Evolutionary conservation across 2,888 invertebrate genomes (phyloP).

Genomic region (Silvanus unidentatus): DNA sequence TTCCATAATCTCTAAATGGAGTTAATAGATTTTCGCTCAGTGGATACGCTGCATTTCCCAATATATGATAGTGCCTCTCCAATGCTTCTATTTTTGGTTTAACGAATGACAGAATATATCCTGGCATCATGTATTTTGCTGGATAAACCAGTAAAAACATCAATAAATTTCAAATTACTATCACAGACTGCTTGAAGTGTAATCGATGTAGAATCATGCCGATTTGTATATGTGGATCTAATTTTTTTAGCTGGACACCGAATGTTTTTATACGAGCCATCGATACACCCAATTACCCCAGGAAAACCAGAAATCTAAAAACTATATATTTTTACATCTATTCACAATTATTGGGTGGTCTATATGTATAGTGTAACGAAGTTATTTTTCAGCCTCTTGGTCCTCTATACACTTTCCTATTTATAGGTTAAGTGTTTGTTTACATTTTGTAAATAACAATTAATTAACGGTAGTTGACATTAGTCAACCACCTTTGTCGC

Average conservation of each 20-base stretch:
- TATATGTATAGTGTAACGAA: too few species aligned
- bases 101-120: too few species aligned
- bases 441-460: too few species aligned
- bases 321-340: too few species aligned
- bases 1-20: conserved; percentile 1
- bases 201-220: conserved; percentile 26
- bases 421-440: too few species aligned
- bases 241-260: conserved; percentile 31
- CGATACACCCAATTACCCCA: conserved; percentile 22
- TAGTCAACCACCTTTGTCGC: too few species aligned
- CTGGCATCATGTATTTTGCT: not conserved
- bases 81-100: not conserved
- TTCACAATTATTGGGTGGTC: too few species aligned
- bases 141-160: conserved; percentile 1
- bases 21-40: not conserved
- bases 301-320: conserved; percentile 18
- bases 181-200: conserved; percentile 34
- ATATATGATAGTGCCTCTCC: not conserved
- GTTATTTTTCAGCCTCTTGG: too few species aligned
- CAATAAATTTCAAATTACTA: conserved; percentile 4
- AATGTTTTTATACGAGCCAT: conserved; percentile 23
- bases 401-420: too few species aligned
- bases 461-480: too few species aligned
- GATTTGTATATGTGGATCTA: conserved; percentile 32
- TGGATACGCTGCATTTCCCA: not conserved